Conservation (phyloP, 2,888 invertebrate genomes). For the Bibio marci region DNA sequence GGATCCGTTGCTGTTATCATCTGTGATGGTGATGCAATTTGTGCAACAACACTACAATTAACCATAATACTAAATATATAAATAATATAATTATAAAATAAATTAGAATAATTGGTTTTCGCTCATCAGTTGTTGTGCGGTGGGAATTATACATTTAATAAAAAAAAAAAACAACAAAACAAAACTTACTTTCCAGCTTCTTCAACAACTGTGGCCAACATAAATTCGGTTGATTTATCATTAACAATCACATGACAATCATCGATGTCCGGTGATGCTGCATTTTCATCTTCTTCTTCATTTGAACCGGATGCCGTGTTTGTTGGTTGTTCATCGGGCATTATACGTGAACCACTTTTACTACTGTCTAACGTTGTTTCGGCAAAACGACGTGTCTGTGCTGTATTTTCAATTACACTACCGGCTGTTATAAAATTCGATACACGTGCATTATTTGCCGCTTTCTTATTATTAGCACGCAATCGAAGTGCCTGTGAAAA, state of each 20-base stretch:
- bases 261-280: constrained; percentile 41
- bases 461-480: constrained; percentile 65
- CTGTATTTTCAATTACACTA: constrained; percentile 79
- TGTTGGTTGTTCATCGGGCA: constrained; percentile 63
- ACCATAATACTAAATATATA: too few species aligned
- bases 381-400: constrained; percentile 61
- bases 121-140: too few species aligned
- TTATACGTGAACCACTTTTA: constrained; percentile 28
- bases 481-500: constrained; percentile 58
- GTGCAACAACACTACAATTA: constrained; percentile 37
- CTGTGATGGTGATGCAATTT: constrained; percentile 34
- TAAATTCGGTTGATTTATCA: constrained; percentile 80
- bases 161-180: too few species aligned
- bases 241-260: constrained; percentile 77
- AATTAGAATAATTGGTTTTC: too few species aligned
- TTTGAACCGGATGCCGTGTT: constrained; percentile 83
- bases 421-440: constrained; percentile 54
- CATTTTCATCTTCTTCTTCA: constrained; percentile 61
- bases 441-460: constrained; percentile 60
- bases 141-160: too few species aligned
- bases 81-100: too few species aligned
- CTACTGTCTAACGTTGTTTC: constrained; percentile 50
- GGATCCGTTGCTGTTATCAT: constrained; percentile 43
- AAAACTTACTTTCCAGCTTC: constrained; percentile 60
- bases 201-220: constrained; percentile 74